Base-by-base conservation (phyloP, 2,888 invertebrate genomes). In the Conchocele bisecta region DNA sequence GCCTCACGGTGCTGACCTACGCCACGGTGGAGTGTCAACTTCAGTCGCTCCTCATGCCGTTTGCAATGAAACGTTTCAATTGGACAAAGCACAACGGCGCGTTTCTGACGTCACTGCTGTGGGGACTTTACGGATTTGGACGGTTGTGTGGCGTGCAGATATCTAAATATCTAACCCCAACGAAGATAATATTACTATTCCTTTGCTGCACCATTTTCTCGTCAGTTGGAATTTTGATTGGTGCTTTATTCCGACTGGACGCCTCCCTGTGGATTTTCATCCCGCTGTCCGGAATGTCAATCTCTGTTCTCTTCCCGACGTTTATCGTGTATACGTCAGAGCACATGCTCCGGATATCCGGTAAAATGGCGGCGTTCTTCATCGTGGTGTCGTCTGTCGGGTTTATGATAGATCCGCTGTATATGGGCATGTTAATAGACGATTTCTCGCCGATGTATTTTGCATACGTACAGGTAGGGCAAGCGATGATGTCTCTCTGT, bases 21-120 rank as follows among this genome's bases (percentile, higher is more conserved):
- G 84, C 87, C 22, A 89, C 90, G 5, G 84, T 89, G 31, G 91
- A 92, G 79, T 89, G 90, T 17, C 87, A 89, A n/a, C 90, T 85
- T 77, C 90, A 90, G 0, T 89, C 89, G 13, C 86, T 89, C 48
- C 78, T 91, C 4, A 79, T 89, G 63, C 85, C 88, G 4, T 91
- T 89, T 71, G 83, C 88, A 11, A 81, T 90, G 1, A 82, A 83
- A 29, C 79, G 86, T 61, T 79, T 89, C n/a, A 66, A 81, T 17
- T 83, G 91, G 75, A 70, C 82, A 9, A 87, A 88, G 54, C 58
- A 83, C 0, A 71, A 79, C 17, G 90, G 88, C 3, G 83, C 88
- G 1, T 78, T 83, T 26, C 53, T 91, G 4, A 88, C 89, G 3
- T 88, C 91, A 17, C 83, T 89, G 2, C 90, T 89, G 60, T 92